Percentiles rank a stretch among this genome's conserved stretches.
Evolutionary conservation across 2,113 vertebrate genomes (phyloP).

Genomic region (Shinisaurus crocodilurus): DNA sequence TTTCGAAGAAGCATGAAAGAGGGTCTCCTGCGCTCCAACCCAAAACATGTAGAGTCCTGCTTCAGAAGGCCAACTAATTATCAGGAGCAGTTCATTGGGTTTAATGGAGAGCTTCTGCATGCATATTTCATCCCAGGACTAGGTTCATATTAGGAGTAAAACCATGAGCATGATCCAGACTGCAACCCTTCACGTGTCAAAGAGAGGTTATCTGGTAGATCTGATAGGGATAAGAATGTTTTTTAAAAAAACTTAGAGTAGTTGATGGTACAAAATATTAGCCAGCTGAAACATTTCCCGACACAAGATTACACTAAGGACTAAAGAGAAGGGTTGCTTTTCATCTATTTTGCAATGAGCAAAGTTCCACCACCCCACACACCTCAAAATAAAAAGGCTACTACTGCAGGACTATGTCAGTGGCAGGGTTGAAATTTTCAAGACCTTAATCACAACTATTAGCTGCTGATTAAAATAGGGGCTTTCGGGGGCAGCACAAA

Average conservation of each 20-base stretch:
- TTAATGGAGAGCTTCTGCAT: background rate
- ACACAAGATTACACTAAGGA: conserved; percentile 46
- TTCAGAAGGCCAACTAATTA: too few relatives aligned
- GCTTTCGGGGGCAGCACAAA: conserved; percentile 10
- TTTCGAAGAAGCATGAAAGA: too few relatives aligned
- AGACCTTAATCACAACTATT: conserved; percentile 45
- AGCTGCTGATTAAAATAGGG: conserved; percentile 38
- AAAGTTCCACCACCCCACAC: conserved; percentile 16
- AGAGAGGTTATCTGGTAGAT: background rate
- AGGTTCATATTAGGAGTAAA: background rate
- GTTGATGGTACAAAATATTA: conserved; percentile 68
- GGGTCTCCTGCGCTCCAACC: background rate
- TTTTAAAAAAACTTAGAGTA: conserved; percentile 45
- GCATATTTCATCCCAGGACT: background rate
- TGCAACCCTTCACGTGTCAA: background rate
- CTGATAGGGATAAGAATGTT: conserved; percentile 51
- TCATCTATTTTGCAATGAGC: conserved; percentile 47
- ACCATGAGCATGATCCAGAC: too few relatives aligned
- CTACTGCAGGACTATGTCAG: conserved; percentile 29
- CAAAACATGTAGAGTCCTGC: background rate
- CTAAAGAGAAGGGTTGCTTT: background rate
- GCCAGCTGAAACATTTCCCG: conserved; percentile 59
- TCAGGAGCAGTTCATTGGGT: background rate
- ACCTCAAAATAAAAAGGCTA: conserved; percentile 60
- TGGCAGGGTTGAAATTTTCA: conserved; percentile 57